Percentiles rank a stretch among this genome's conserved stretches.
Conservation (phyloP, 1,140 invertebrate genomes). For the Homarus americanus region DNA sequence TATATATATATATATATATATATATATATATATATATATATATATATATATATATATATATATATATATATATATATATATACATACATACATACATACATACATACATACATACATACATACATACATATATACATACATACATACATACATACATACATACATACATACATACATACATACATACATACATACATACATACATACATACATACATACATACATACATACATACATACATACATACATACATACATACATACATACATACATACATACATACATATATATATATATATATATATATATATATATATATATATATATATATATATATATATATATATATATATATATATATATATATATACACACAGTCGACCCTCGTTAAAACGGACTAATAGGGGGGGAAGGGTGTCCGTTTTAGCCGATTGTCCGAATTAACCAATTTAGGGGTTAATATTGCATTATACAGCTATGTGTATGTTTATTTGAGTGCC, state of each 20-base stretch:
- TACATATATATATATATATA: constrained; percentile 5
- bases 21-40: constrained; percentile 44
- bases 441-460: neutral
- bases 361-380: neutral
- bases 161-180: neutral
- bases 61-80: constrained; percentile 54
- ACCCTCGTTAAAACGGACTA: too few species aligned
- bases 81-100: constrained; percentile 13
- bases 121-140: constrained; percentile 19
- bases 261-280: neutral
- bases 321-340: constrained; percentile 16
- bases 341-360: neutral
- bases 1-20: constrained; percentile 25
- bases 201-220: neutral
- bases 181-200: neutral
- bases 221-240: neutral
- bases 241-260: neutral
- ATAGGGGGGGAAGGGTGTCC: too few species aligned
- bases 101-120: constrained; percentile 9
- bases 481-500: neutral
- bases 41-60: constrained; percentile 56
- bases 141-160: constrained; percentile 1
- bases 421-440: too few species aligned
- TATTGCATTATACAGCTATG: neutral
- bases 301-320: constrained; percentile 6